These are phyloP conservation scores for Periphyllus acericola DNA, from an alignment of 2,888 invertebrate genomes.

Conservation along the genomic window DNA sequence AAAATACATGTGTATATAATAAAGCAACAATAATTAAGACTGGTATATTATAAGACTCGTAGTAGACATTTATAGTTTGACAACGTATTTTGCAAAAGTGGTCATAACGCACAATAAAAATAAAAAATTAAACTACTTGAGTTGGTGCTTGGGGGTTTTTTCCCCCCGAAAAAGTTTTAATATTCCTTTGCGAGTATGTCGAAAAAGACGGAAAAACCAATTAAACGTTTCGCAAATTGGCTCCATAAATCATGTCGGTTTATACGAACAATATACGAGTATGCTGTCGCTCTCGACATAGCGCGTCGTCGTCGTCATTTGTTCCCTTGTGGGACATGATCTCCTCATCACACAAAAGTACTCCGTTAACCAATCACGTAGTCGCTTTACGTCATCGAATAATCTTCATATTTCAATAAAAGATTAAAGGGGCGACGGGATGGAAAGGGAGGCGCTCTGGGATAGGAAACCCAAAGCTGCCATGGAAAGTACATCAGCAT, in stretches of 20 bases:
- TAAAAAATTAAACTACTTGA: constrained; percentile 11
- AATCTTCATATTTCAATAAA: constrained; percentile 57
- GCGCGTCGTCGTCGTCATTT: not conserved
- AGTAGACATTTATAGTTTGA: not conserved
- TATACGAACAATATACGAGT: constrained; percentile 9
- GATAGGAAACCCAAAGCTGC: constrained; percentile 9
- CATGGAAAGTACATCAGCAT: constrained; percentile 30
- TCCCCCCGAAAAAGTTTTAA: constrained; percentile 16
- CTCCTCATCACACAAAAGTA: constrained; percentile 18
- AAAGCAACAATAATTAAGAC: constrained; percentile 25
- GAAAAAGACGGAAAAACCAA: constrained; percentile 32
- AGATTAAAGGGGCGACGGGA: constrained; percentile 12
- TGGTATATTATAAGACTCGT: not conserved
- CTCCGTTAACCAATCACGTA: constrained; percentile 49
- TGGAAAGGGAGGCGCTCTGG: too few relatives aligned
- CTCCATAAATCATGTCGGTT: constrained; percentile 53
- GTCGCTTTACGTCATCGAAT: constrained; percentile 38
- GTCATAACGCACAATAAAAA: not conserved
- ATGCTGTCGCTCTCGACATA: constrained; percentile 2
- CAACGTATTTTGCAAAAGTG: not conserved
- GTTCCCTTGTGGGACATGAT: constrained; percentile 20
- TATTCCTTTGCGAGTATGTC: not conserved
- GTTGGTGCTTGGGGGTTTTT: not conserved
- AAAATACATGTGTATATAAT: not conserved
- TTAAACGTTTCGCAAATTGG: constrained; percentile 51